A percentile compares a stretch with the other conserved stretches of the same genome.
Evolutionary conservation across 2,888 invertebrate genomes (phyloP).

Genomic region (Hartigia nigra): DNA sequence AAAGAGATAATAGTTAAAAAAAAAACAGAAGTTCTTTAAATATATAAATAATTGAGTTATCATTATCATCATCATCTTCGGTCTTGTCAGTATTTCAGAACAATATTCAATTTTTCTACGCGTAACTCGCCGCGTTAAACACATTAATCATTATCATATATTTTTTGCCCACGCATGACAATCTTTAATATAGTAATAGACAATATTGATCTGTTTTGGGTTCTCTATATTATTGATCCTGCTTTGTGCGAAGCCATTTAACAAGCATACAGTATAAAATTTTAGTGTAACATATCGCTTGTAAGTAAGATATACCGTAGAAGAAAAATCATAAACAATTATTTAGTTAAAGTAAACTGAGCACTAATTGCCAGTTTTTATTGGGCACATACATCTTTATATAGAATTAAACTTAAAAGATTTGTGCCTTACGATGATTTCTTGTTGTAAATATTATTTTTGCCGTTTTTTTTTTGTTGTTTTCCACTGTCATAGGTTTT

Average conservation of each 20-base stretch:
- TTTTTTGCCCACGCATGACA: neutral
- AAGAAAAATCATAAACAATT: neutral
- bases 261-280: conserved; percentile 5
- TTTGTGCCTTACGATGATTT: neutral
- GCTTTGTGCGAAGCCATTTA: conserved; percentile 11
- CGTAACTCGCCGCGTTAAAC: neutral
- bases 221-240: neutral
- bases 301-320: neutral
- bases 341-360: neutral
- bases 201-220: neutral
- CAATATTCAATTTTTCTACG: neutral
- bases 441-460: neutral
- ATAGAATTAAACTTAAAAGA: neutral
- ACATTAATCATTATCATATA: neutral
- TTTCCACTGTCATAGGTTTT: neutral
- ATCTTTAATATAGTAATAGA: neutral
- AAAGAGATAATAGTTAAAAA: neutral
- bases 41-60: neutral
- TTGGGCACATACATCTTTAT: neutral
- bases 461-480: neutral
- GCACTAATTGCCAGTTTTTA: neutral
- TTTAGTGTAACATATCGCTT: neutral
- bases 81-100: neutral
- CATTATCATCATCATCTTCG: neutral
- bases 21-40: neutral